Evolutionary conservation across 2,888 invertebrate species (phyloP).

Genomic region (Abrostola tripartita): DNA sequence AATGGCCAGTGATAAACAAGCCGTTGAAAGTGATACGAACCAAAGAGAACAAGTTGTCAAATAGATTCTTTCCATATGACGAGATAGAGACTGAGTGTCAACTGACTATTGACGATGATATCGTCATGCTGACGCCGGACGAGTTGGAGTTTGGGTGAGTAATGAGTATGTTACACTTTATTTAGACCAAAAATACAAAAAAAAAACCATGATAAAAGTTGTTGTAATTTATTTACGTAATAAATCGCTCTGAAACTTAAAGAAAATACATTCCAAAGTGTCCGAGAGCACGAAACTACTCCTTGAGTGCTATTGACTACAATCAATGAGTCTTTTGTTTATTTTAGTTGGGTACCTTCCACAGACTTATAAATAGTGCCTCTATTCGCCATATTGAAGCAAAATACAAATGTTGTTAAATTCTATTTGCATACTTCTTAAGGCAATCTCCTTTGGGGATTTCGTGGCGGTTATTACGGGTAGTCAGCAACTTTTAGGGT

Average conservation of each 20-base stretch:
- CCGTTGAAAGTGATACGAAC: slow-evolving; percentile 97
- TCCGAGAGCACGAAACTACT: not conserved
- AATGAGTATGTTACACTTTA: too few relatives aligned
- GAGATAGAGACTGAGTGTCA: slow-evolving; percentile 99
- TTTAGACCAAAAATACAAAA: too few relatives aligned
- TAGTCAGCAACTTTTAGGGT: slow-evolving; percentile 5
- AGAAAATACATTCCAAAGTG: too few relatives aligned
- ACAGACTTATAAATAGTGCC: not conserved
- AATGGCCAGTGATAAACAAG: slow-evolving; percentile 96
- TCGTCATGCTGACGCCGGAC: slow-evolving; percentile 97
- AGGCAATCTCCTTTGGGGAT: slow-evolving; percentile 1
- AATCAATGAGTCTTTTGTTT: not conserved
- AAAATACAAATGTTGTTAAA: slow-evolving; percentile 2
- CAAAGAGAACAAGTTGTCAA: slow-evolving; percentile 97
- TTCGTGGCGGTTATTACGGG: slow-evolving; percentile 2
- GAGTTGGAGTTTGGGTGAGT: slow-evolving; percentile 97
- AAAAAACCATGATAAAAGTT: not conserved
- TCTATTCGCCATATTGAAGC: slow-evolving; percentile 1
- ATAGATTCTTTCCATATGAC: slow-evolving; percentile 97
- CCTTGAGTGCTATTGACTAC: not conserved
- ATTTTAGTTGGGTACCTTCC: not conserved
- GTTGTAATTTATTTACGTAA: too few relatives aligned
- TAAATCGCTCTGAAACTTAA: not conserved
- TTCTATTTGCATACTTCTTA: slow-evolving; percentile 5
- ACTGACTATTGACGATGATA: slow-evolving; percentile 98